Percentiles rank a stretch among this genome's conserved stretches.
These are phyloP conservation scores for Hestina assimilis DNA, from an alignment of 1,140 invertebrate genomes.

Conservation along the genomic window DNA sequence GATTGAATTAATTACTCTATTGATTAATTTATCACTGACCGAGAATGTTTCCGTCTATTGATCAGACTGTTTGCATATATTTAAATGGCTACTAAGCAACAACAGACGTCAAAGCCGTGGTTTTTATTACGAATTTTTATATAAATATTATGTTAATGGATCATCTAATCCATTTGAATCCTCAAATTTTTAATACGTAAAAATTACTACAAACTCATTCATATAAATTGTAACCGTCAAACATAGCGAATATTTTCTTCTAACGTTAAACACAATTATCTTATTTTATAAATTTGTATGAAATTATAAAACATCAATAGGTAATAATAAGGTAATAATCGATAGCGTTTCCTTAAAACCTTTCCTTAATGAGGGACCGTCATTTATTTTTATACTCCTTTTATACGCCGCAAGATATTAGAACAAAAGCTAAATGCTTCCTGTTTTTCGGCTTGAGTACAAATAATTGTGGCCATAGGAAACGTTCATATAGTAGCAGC, in stretches of 20 bases:
- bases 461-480: slow-evolving; percentile 23
- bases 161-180: no score
- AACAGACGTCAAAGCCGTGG: no score
- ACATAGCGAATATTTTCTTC: neutral
- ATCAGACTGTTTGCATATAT: neutral
- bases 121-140: no score
- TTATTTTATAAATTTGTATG: no score
- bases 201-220: no score
- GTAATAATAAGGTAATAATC: slow-evolving; percentile 12
- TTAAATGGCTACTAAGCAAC: no score
- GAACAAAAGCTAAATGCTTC: slow-evolving; percentile 51
- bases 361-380: slow-evolving; percentile 26
- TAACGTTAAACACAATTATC: neutral
- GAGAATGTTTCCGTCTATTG: neutral
- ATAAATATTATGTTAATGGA: no score
- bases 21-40: slow-evolving; percentile 1
- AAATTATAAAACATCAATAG: slow-evolving; percentile 16
- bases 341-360: slow-evolving; percentile 17
- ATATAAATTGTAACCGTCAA: no score
- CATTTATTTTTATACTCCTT: slow-evolving; percentile 42
- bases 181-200: no score
- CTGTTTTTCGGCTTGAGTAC: slow-evolving; percentile 46
- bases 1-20: neutral
- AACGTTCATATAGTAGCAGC: neutral
- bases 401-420: slow-evolving; percentile 47